Base-by-base conservation (phyloP, 2,888 invertebrate species). In the Leucophenga montana region DNA sequence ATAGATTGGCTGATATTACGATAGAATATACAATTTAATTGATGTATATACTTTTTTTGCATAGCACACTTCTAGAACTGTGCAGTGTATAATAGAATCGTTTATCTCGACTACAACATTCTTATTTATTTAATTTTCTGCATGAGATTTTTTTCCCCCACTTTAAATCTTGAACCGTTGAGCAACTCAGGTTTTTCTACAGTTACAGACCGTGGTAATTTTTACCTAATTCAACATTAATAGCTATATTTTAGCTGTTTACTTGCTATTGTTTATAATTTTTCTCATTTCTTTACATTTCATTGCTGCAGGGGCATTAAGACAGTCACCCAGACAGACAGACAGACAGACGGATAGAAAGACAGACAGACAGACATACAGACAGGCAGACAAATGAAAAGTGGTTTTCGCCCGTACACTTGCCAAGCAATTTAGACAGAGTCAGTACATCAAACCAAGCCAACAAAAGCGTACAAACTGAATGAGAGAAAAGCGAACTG, bases 371-470 rank as follows among this genome's bases (percentile, higher is more conserved):
- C 1, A 18, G 54, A n/a, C n/a, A n/a, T n/a, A 27, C 27, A 27
- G 2, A 27, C 4, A 27, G 27, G 13, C 1, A 18, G 54, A n/a
- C 53, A 53, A 16, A 13, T 48, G 13, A 16, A 48, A 48, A 16
- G 27, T 27, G 27, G 27, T 27, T 27, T 27, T 27, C 27, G 27
- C 27, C 27, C 27, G 27, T 27, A 4, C 4, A 27, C 27, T 27
- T 27, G 48, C 48, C 9, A 48, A 48, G 48, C 48, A 48, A 16
- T 9, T 48, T 16, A 5, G 9, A 20, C 20, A 18, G 18, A 54
- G 18, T 54, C 62, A 48, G 59, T n/a, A 48, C 59, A 18, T 33
- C 27, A 61, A 54, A 46, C 27, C 27, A 27, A 27, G 27, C 27
- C 27, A 27, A 27, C n/a, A n/a, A 27, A 2, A 27, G 27, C 4